A percentile compares a stretch with the other conserved stretches of the same genome.
These are phyloP conservation scores for Acanthaster planci DNA, from an alignment of 35 echinoderm and acorn worm species.

Conservation along the genomic window DNA sequence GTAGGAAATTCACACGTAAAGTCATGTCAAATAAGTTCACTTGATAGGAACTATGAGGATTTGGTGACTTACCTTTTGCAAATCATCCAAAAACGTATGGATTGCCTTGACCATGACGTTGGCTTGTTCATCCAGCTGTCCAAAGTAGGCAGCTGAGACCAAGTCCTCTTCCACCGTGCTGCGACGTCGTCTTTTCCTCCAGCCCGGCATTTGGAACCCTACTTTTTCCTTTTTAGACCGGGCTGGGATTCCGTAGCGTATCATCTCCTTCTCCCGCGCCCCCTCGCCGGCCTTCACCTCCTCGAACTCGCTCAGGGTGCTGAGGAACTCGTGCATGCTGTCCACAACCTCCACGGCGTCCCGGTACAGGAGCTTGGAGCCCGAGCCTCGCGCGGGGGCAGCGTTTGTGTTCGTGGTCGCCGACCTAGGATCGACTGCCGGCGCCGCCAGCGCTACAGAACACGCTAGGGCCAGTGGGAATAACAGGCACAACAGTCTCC, in stretches of 20 bases:
- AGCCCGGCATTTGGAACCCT: slow-evolving; percentile 46
- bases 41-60: neutral
- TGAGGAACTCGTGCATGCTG: slow-evolving; percentile 51
- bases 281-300: slow-evolving; percentile 40
- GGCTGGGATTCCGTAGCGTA: slow-evolving; percentile 36
- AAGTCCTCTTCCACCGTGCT: slow-evolving; percentile 65
- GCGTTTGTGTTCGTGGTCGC: slow-evolving; percentile 12
- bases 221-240: slow-evolving; percentile 41
- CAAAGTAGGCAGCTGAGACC: slow-evolving; percentile 49
- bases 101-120: slow-evolving; percentile 46
- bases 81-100: slow-evolving; percentile 48
- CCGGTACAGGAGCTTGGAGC: slow-evolving; percentile 36
- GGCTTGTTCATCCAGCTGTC: slow-evolving; percentile 51
- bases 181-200: slow-evolving; percentile 39
- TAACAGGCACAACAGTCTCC: neutral
- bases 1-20: no score
- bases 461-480: neutral
- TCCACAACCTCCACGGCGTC: slow-evolving; percentile 54
- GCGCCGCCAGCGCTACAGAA: neutral
- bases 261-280: slow-evolving; percentile 46
- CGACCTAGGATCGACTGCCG: neutral
- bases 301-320: slow-evolving; percentile 51
- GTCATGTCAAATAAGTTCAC: no score
- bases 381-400: neutral
- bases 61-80: slow-evolving; percentile 47